Evolutionary conservation across 2,888 invertebrate species (phyloP).

Genomic region (Flexamia atlantica): DNA sequence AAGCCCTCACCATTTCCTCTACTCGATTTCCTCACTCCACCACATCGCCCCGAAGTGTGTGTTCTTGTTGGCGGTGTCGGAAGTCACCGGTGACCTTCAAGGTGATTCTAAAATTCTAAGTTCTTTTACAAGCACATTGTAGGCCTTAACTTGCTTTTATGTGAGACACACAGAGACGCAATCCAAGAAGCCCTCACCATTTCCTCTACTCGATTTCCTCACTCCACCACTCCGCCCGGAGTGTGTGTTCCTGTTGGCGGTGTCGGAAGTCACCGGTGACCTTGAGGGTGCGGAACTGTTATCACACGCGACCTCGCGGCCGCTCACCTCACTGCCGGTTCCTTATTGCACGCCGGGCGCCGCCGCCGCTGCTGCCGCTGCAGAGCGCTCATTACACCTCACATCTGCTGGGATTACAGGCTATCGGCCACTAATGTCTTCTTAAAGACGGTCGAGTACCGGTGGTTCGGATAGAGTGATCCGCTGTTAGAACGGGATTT

Average conservation of each 20-base stretch:
- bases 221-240: not conserved
- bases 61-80: not conserved
- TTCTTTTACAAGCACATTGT: too few species aligned
- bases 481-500: too few species aligned
- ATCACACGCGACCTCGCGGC: constrained; percentile 38
- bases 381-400: not conserved
- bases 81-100: constrained; percentile 24
- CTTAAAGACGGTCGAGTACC: not conserved
- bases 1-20: too few species aligned
- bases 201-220: not conserved
- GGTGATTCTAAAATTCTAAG: too few species aligned
- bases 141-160: too few species aligned
- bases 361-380: not conserved
- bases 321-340: constrained; percentile 24
- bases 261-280: constrained; percentile 11
- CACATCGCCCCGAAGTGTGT: not conserved
- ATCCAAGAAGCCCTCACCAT: too few species aligned
- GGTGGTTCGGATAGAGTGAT: too few species aligned
- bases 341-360: constrained; percentile 17
- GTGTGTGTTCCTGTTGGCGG: too few species aligned
- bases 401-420: not conserved
- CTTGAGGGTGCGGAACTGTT: constrained; percentile 45
- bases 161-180: too few species aligned
- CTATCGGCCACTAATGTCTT: not conserved
- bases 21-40: not conserved